Percentiles rank a stretch among this genome's conserved stretches.
Conservation (phyloP, 2,113 vertebrate genomes). For the Sardina pilchardus region DNA sequence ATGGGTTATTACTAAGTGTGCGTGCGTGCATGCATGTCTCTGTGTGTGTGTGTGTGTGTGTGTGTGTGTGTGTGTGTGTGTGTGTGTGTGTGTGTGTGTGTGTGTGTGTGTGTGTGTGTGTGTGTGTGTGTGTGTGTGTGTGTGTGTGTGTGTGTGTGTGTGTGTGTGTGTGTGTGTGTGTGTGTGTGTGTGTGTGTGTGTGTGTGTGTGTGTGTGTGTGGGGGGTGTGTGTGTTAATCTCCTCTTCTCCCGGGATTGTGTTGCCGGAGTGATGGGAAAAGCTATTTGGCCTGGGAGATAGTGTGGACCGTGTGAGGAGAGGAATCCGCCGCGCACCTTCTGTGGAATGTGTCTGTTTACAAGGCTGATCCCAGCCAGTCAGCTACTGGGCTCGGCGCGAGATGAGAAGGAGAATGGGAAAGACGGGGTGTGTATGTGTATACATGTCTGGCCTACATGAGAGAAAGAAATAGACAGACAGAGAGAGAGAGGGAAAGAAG, state of each 20-base stretch:
- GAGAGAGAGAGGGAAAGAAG: background rate
- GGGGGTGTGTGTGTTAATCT: constrained; percentile 10
- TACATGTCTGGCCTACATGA: background rate
- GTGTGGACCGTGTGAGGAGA: constrained; percentile 1
- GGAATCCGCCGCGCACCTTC: background rate
- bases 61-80: background rate
- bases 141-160: background rate
- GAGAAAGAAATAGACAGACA: constrained; percentile 13
- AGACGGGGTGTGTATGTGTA: background rate
- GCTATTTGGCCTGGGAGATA: background rate
- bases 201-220: background rate
- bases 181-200: background rate
- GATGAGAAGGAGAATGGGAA: background rate
- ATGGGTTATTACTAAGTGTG: background rate
- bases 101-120: background rate
- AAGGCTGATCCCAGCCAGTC: constrained; percentile 56
- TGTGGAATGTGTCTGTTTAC: constrained; percentile 37
- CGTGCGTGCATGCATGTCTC: background rate
- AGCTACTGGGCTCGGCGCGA: background rate
- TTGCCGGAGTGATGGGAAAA: constrained; percentile 8
- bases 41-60: background rate
- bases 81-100: background rate
- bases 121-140: background rate
- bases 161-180: background rate
- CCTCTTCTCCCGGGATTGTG: background rate